Evolutionary conservation across 2,113 vertebrate genomes (phyloP), one percentile per base, ranked within the genome.

Genomic region (Lichenostomus cassidix): DNA sequence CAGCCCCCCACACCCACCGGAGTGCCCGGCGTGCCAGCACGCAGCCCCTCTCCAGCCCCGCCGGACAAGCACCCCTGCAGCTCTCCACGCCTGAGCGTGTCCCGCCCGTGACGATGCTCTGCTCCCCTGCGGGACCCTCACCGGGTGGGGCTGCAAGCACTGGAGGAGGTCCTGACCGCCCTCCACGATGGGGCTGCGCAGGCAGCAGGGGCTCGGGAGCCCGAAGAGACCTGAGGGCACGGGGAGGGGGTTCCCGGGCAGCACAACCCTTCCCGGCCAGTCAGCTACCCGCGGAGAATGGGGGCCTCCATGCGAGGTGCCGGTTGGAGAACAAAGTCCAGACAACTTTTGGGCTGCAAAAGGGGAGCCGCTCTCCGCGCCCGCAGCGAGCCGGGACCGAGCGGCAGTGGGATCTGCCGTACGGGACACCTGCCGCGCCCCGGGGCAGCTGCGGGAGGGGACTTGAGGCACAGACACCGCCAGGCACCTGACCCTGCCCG

Each of bases 31-130:
- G n/a, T 5, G 27, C 17, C 41, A 19, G 53, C 68, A 37, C 0
- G 20, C n/a, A 71, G 42, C 33, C 13, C 17, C 29, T 17, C 39
- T 42, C 53, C 15, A 60, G 46, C 49, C 18, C 9, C 46, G 35
- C 19, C 3, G 15, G 15, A 39, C 46, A 29, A 33, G 22, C 29
- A 27, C 5, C 25, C 24, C 27, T 8, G 42, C 58, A 65, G 16
- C 10, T 6, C 39, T 28, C 27, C 31, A 1, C 2, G 49, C 25
- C 41, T 1, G 6, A 16, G 3, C 5, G 4, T 10, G n/a, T 41
- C 42, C 63, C 29, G 21, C 6, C 9, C 3, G 11, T 9, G 49
- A 16, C 24, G n/a, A 41, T 9, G 11, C 39, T n/a, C 21, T 12
- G 41, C 1, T 29, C 6, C 58, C 59, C 33, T 3, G 35, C 5